Conservation (phyloP, 2,797 vertebrate species). For the Triplophysa bombifrons region DNA sequence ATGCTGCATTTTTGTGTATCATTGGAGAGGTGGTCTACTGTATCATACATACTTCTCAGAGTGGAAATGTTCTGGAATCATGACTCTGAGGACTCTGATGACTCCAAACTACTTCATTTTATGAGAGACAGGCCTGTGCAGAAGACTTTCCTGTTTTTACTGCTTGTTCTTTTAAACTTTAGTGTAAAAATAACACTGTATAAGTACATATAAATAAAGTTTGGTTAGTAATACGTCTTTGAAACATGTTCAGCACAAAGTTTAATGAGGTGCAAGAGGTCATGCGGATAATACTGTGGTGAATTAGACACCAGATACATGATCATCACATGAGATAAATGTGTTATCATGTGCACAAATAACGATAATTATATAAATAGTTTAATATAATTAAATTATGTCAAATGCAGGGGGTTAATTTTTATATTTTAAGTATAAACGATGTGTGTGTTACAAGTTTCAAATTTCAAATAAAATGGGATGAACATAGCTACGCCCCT, state of each 20-base stretch:
- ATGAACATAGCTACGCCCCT: background rate
- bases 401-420: too few species aligned
- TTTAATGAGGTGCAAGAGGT: background rate
- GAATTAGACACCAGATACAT: too few species aligned
- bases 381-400: too few species aligned
- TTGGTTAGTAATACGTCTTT: constrained; percentile 1
- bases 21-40: background rate
- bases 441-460: background rate
- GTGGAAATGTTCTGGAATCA: background rate
- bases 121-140: background rate
- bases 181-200: background rate
- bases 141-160: constrained; percentile 16
- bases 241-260: background rate
- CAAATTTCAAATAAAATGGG: constrained; percentile 4
- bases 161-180: constrained; percentile 21
- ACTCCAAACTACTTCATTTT: background rate
- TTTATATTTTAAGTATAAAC: background rate
- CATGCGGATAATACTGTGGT: too few species aligned
- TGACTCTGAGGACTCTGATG: background rate
- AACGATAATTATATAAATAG: too few species aligned
- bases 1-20: background rate
- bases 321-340: too few species aligned
- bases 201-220: constrained; percentile 22
- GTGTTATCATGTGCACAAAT: too few species aligned
- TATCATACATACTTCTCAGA: background rate